These are phyloP conservation scores for Chromis chromis DNA, from an alignment of 2,797 vertebrate genomes.

Conservation along the genomic window DNA sequence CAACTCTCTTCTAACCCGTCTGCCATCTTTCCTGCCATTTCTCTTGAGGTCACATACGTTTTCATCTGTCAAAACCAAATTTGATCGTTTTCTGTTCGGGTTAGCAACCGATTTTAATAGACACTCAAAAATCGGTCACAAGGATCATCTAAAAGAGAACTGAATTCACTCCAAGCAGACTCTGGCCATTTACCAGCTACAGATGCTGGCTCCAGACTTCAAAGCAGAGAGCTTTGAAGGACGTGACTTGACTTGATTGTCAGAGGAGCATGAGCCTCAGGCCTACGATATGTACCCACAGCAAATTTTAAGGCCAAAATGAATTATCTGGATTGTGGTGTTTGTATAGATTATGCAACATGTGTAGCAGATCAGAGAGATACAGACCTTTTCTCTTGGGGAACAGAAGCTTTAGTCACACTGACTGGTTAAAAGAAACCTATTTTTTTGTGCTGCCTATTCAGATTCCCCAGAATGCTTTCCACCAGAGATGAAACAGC, in stretches of 20 bases:
- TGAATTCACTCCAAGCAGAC: constrained; percentile 18
- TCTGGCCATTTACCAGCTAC: constrained; percentile 11
- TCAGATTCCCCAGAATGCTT: constrained; percentile 2
- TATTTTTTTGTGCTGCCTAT: too few species aligned
- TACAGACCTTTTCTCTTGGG: not conserved
- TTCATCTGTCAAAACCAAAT: constrained; percentile 48
- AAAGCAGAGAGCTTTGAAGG: constrained; percentile 12
- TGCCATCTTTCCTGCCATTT: constrained; percentile 3
- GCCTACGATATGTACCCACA: constrained; percentile 2
- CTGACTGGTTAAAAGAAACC: too few species aligned
- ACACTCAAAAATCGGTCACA: constrained; percentile 53
- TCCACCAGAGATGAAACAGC: not conserved
- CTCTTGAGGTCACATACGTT: constrained; percentile 28
- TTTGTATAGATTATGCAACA: constrained; percentile 14
- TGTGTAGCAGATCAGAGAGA: constrained; percentile 13
- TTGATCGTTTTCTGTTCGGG: constrained; percentile 4
- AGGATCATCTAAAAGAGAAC: constrained; percentile 28
- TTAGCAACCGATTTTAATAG: constrained; percentile 30
- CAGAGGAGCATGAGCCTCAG: constrained; percentile 23
- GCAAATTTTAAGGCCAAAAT: constrained; percentile 8
- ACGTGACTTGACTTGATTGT: constrained; percentile 22
- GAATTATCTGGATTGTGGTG: constrained; percentile 9
- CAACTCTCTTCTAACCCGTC: not conserved
- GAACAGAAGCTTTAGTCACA: not conserved
- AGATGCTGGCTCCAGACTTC: constrained; percentile 20